A percentile compares a stretch with the other conserved stretches of the same genome.
phyloP scores from a whole-genome alignment of 1,140 invertebrate genomes.

The Varroa destructor region DNA sequence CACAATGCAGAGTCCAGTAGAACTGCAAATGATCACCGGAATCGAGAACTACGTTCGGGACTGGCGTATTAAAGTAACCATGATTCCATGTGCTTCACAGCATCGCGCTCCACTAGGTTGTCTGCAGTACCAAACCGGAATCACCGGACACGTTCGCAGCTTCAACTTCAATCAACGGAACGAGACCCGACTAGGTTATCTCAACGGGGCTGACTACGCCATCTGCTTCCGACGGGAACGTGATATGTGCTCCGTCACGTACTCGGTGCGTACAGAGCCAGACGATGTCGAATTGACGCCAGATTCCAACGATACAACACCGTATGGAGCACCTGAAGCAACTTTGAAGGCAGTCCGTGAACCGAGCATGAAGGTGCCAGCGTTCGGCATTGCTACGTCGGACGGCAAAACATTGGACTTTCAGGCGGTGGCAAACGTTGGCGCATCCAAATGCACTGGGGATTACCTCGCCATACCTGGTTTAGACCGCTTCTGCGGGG shows the following conservation, averaged over 20 bases:
- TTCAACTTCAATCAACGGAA: conserved; percentile 46
- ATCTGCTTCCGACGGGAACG: conserved; percentile 38
- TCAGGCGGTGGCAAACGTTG: conserved; percentile 13
- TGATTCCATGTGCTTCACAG: conserved; percentile 51
- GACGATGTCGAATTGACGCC: conserved; percentile 8
- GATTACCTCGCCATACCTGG: conserved; percentile 20
- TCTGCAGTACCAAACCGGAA: conserved; percentile 57
- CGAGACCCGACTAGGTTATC: conserved; percentile 33
- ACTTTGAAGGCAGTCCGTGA: conserved; percentile 2
- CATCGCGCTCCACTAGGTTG: conserved; percentile 58
- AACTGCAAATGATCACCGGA: conserved; percentile 52
- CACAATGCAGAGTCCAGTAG: conserved; percentile 44
- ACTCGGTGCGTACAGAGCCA: conserved; percentile 37
- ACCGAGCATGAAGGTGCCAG: background rate
- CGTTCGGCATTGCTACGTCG: conserved; percentile 19
- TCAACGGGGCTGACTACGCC: conserved; percentile 48
- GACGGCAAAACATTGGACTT: conserved; percentile 19
- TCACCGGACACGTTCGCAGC: conserved; percentile 52
- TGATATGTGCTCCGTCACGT: conserved; percentile 44
- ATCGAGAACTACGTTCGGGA: conserved; percentile 50
- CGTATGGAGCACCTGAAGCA: conserved; percentile 18
- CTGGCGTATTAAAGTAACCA: conserved; percentile 62
- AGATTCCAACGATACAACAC: conserved; percentile 16
- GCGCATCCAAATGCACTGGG: conserved; percentile 9
- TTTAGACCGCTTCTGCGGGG: conserved; percentile 19